phyloP scores from a whole-genome alignment of 37 sponge, comb jelly and placozoan genomes.

The Mnemiopsis leidyi region DNA sequence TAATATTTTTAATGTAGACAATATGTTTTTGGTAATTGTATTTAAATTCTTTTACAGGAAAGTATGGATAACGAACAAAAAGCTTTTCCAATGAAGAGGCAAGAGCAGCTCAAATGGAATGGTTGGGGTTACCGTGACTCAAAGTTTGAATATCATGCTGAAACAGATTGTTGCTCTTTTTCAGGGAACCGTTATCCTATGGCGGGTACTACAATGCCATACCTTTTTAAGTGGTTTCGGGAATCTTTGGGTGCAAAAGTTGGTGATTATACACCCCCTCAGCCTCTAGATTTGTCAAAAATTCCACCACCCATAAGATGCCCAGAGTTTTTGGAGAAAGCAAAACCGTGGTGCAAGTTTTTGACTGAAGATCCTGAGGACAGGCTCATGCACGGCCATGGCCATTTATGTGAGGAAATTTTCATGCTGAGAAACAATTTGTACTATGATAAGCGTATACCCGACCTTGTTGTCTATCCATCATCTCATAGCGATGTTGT shows the following conservation, averaged over 20 bases:
- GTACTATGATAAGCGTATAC: conserved; percentile 73
- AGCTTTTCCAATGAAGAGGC: conserved; percentile 31
- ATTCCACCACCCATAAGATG: conserved; percentile 71
- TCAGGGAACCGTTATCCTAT: conserved; percentile 71
- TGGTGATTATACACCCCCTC: conserved; percentile 18
- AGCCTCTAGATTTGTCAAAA: conserved; percentile 68
- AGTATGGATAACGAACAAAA: conserved; percentile 3
- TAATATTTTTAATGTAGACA: too few relatives aligned
- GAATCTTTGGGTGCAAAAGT: conserved; percentile 19
- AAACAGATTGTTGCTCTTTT: neutral
- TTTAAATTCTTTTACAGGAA: too few relatives aligned
- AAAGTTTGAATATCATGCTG: conserved; percentile 61
- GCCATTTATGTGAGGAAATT: conserved; percentile 77
- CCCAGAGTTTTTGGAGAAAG: conserved; percentile 71
- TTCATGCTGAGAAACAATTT: conserved; percentile 77
- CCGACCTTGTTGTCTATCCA: conserved; percentile 78
- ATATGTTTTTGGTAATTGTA: too few relatives aligned
- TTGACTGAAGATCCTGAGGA: conserved; percentile 75
- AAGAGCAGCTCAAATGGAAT: conserved; percentile 91
- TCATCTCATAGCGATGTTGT: conserved; percentile 79
- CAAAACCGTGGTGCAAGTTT: conserved; percentile 69
- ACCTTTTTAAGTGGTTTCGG: conserved; percentile 49
- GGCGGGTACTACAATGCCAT: conserved; percentile 72
- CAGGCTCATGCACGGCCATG: conserved; percentile 81
- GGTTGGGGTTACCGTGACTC: conserved; percentile 97